Evolutionary conservation across 1,140 invertebrate species (phyloP), one percentile per base, ranked within the genome.

Genomic region (roundworm (Caenorhabditis elegans)): DNA sequence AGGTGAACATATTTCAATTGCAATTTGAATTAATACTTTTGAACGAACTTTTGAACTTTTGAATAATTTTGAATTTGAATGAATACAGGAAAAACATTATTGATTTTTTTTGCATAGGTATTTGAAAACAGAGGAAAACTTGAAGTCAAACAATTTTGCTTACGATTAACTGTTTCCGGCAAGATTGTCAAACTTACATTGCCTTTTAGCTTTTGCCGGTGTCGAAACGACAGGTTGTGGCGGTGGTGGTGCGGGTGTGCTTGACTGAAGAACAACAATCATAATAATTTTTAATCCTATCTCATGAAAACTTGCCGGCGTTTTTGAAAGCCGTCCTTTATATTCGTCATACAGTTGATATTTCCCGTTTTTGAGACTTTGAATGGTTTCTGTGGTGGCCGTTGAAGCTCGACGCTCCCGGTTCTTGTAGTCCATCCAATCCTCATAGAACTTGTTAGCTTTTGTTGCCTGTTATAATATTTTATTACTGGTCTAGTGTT

Each of bases 381-480:
- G 48, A 28, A 49, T 51, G 13, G 47, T 78, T 51, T 49, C 77
- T 24, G 34, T 51, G 26, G 47, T 48, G 31, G 47, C 47, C 49
- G 49, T 26, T 55, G 49, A 51, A 78, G 49, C 49, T 78, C 34
- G 77, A 78, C 49, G 46, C 22, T 78, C 49, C 13, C 47, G 77
- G 47, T 48, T 78, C 34, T 51, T 78, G 31, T 78, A 78, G 49
- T 78, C 77, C 77, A 78, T 78, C 77, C 77, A 78, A 53, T 78
- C 77, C 19, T 78, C 77, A 22, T 78, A 78, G 5, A 78, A 70
- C 19, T 70, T 39, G 60, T 70, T 39, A 22, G 60, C 60, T 0
- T 3, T 15, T 15, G 26, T 60, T 17, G 28, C 53, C 53, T 60
- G 53, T 31, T n/a, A 13, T 53, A 53, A 10, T 22, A 4, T 53